These are phyloP conservation scores for Tragelaphus imberbis DNA, from an alignment of 2,113 vertebrate genomes.

Conservation along the genomic window DNA sequence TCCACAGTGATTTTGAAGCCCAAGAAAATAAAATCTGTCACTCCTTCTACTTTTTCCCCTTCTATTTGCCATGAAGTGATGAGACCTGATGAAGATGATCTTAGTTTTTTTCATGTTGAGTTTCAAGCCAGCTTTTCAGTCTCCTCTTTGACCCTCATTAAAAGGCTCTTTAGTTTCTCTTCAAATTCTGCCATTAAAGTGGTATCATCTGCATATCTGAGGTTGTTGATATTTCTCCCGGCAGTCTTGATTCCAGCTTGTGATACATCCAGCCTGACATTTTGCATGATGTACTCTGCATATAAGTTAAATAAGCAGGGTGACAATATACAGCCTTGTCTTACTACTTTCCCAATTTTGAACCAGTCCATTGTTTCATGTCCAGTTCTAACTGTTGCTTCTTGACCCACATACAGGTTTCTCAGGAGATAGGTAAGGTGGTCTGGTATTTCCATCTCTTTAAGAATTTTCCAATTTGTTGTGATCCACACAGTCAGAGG, in stretches of 20 bases:
- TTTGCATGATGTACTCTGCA: background rate
- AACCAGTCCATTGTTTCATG: background rate
- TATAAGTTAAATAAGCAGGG: background rate
- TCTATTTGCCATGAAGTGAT: background rate
- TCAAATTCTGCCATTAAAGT: background rate
- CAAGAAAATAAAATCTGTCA: background rate
- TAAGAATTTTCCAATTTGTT: background rate
- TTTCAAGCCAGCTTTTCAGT: background rate
- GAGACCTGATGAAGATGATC: background rate
- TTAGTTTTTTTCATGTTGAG: background rate
- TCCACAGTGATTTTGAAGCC: background rate
- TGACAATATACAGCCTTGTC: background rate
- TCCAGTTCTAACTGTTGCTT: background rate
- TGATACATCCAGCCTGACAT: background rate
- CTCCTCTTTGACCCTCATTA: background rate
- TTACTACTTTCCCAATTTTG: background rate
- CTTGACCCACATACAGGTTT: background rate
- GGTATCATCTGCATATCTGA: background rate
- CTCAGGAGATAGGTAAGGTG: background rate
- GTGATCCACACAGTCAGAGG: background rate
- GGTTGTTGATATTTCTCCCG: background rate
- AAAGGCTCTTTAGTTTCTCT: background rate
- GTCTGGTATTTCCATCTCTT: background rate
- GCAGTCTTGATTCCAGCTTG: background rate
- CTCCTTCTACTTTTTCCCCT: background rate